Base-by-base conservation (phyloP, 2,888 invertebrate genomes). In the Notodonta dromedarius region DNA sequence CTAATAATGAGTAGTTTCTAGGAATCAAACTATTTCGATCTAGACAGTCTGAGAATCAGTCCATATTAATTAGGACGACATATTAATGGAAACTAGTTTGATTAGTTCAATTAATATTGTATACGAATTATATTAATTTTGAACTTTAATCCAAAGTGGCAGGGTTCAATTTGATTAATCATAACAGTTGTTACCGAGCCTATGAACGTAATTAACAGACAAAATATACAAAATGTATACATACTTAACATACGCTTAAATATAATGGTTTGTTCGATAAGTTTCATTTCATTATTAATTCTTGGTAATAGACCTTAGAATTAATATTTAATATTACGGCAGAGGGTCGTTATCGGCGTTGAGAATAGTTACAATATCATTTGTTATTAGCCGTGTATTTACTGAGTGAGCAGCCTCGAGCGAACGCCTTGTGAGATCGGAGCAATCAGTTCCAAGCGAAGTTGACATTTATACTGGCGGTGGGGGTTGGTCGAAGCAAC, bases 191-290 rank as follows among this genome's bases (percentile, higher is more conserved):
- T 46, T n/a, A 46, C n/a, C 13, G 46, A n/a, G n/a, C 9, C 42
- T 46, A 46, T 42, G 11, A n/a, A 46, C 13, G 4, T n/a, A 69
- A 62, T 24, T 62, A 59, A 58, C 65, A 63, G 65, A 78, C 69
- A 69, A 77, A 80, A 80, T 82, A 82, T 79, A 80, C 79, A 80
- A 76, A 79, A 77, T 63, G 71, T 78, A 73, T 69, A 67, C 74
- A 73, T 69, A 67, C 74, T 73, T 78, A 80, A 61, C 66, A 65
- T 76, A 78, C 56, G 60, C 67, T 70, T 74, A 76, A 65, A 39
- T 59, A 59, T 74, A 65, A 63, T 63, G 12, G 9, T 51, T 66
- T 69, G 71, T 74, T 69, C 76, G 61, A 65, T 66, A 63, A 44
- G 39, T 32, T 16, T 24, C 5, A 8, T 4, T n/a, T 6, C 6